phyloP scores from a whole-genome alignment of 2,113 vertebrate species.

The Alethe castanea region DNA sequence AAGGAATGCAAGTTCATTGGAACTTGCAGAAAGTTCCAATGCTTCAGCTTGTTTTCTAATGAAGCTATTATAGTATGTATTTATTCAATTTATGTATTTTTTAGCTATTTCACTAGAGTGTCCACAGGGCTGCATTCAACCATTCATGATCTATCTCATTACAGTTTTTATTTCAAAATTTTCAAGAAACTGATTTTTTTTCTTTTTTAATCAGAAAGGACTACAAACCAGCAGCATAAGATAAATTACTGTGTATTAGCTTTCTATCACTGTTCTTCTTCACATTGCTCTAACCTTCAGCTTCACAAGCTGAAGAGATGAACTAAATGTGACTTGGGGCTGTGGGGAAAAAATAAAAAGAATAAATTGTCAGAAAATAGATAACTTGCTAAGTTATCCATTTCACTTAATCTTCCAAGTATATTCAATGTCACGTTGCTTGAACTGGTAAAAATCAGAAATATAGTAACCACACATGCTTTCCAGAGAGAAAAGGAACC shows the following conservation, averaged over 20 bases:
- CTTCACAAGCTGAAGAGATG: neutral
- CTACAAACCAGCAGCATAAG: neutral
- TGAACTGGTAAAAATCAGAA: neutral
- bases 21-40: neutral
- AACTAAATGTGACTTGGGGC: neutral
- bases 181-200: neutral
- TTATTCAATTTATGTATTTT: neutral
- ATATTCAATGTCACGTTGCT: neutral
- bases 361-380: neutral
- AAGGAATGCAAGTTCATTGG: neutral
- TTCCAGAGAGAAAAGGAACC: neutral
- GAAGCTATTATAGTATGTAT: neutral
- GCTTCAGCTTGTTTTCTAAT: neutral
- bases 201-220: neutral
- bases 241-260: neutral
- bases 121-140: neutral
- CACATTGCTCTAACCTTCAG: constrained; percentile 21
- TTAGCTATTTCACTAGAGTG: neutral
- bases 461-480: neutral
- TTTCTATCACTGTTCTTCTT: neutral
- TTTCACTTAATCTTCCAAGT: neutral
- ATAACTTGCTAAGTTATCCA: neutral
- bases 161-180: neutral
- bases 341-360: neutral
- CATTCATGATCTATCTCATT: neutral